Conservation (phyloP, 2,888 invertebrate species). For the Cheiracanthium punctorium region DNA sequence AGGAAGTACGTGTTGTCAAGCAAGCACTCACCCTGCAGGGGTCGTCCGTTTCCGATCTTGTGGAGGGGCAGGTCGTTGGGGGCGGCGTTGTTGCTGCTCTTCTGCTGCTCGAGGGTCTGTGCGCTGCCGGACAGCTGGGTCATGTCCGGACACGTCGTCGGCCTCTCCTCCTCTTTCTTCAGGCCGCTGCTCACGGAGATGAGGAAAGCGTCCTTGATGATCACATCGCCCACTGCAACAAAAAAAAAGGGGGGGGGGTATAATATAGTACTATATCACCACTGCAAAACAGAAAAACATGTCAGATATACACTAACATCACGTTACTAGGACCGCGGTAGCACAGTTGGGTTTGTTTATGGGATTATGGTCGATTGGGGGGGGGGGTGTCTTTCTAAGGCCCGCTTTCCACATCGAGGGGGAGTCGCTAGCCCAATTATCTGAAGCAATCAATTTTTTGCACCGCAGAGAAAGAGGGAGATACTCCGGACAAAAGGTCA, state of each 20-base stretch:
- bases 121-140: conserved; percentile 85
- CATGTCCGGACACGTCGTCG: conserved; percentile 87
- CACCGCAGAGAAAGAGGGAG: neutral
- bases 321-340: too few species aligned
- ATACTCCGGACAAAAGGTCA: too few species aligned
- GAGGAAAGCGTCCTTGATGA: conserved; percentile 96
- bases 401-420: too few species aligned
- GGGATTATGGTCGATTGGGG: too few species aligned
- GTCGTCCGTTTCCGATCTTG: neutral
- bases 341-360: too few species aligned
- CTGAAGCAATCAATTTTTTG: neutral
- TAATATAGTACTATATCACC: neutral
- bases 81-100: conserved; percentile 74
- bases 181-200: conserved; percentile 97
- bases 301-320: too few species aligned
- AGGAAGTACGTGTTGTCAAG: too few species aligned
- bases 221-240: conserved; percentile 56
- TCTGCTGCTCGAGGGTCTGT: conserved; percentile 74
- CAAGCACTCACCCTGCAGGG: neutral
- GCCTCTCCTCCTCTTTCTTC: conserved; percentile 83
- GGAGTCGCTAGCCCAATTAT: too few species aligned
- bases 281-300: too few species aligned
- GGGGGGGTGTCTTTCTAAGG: too few species aligned
- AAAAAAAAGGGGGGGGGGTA: neutral
- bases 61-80: neutral